Conservation (phyloP, 2,888 invertebrate genomes). For the Phyto melanocephala region DNA sequence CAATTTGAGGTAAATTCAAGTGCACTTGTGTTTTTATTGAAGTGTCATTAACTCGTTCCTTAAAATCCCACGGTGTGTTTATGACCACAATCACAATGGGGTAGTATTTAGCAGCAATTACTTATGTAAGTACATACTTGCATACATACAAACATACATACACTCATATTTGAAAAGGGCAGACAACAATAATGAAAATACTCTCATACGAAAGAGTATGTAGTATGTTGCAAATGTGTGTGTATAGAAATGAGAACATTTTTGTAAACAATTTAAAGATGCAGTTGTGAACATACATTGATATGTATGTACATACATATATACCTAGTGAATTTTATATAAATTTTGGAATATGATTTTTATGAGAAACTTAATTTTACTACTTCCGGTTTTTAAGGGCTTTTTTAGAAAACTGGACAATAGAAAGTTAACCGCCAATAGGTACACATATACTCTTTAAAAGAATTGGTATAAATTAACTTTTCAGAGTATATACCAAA, state of each 20-base stretch:
- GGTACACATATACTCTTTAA: too few relatives aligned
- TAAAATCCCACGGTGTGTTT: constrained; percentile 79
- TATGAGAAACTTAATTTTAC: neutral
- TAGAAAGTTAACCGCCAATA: too few relatives aligned
- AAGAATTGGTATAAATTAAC: too few relatives aligned
- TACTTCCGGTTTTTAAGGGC: neutral
- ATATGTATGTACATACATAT: neutral
- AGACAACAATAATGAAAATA: too few relatives aligned
- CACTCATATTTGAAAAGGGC: neutral
- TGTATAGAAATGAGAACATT: neutral
- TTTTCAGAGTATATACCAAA: too few relatives aligned
- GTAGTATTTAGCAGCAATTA: constrained; percentile 56
- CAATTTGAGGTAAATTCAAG: constrained; percentile 34
- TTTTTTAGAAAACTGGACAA: neutral
- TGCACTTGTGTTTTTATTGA: constrained; percentile 58
- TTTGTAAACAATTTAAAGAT: neutral
- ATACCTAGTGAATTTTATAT: neutral
- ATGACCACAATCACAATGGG: constrained; percentile 78
- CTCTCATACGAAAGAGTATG: too few relatives aligned
- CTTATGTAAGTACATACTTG: too few relatives aligned
- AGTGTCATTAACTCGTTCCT: constrained; percentile 63
- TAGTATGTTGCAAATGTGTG: too few relatives aligned
- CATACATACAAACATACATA: neutral
- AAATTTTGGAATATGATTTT: neutral
- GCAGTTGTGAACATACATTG: neutral